Conservation (phyloP, 2,113 vertebrate species). For the Neolamprologus devosi region DNA sequence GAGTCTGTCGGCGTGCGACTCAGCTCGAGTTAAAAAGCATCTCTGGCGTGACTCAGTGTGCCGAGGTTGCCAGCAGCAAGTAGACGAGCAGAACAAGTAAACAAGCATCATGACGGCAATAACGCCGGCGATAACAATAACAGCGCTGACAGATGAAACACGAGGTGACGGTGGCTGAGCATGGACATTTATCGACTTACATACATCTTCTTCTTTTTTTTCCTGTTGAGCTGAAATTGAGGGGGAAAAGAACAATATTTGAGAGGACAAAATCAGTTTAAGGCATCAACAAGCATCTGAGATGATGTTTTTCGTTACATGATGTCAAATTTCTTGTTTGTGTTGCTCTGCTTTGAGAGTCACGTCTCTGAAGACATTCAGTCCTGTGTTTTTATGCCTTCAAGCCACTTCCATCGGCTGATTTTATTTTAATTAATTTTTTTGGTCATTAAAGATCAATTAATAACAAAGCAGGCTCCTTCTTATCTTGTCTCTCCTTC, state of each 20-base stretch:
- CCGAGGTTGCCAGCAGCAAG: neutral
- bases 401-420: neutral
- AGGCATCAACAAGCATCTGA: neutral
- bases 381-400: neutral
- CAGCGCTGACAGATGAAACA: neutral
- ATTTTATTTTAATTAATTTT: neutral
- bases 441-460: neutral
- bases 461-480: neutral
- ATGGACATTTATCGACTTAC: neutral
- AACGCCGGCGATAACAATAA: neutral
- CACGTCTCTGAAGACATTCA: neutral
- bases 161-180: neutral
- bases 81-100: neutral
- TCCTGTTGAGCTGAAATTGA: neutral
- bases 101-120: neutral
- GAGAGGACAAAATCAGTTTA: neutral
- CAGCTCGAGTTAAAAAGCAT: neutral
- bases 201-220: neutral
- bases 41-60: neutral
- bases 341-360: neutral
- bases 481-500: neutral
- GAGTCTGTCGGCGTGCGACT: neutral
- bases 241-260: neutral
- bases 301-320: neutral
- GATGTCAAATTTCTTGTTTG: neutral